Percentiles rank a stretch among this genome's conserved stretches.
Evolutionary conservation across 2,113 vertebrate species (phyloP).

Genomic region (Vombatus ursinus): DNA sequence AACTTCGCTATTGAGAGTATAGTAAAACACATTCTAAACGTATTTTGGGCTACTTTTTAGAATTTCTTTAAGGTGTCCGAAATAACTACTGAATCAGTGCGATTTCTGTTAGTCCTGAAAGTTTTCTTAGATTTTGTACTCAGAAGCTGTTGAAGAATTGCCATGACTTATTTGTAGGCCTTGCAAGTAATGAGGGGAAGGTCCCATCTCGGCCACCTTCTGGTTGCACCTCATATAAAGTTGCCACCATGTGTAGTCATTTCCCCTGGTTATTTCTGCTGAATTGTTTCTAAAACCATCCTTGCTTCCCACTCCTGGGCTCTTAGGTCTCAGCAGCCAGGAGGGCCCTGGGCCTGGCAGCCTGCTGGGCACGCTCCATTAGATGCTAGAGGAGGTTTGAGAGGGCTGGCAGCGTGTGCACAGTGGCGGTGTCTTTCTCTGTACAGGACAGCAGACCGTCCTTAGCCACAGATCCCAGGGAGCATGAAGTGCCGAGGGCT

Average conservation of each 20-base stretch:
- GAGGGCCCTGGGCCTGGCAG: too few species aligned
- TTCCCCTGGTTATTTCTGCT: neutral
- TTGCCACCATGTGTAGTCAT: too few species aligned
- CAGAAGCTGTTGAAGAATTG: neutral
- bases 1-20: too few species aligned
- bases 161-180: neutral
- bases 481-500: conserved; percentile 49
- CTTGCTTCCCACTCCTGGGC: neutral
- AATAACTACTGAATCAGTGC: too few species aligned
- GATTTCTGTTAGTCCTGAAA: too few species aligned
- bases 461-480: conserved; percentile 26
- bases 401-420: neutral
- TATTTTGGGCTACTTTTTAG: too few species aligned
- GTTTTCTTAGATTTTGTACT: neutral
- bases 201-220: neutral
- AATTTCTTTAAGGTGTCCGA: too few species aligned
- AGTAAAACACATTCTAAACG: too few species aligned
- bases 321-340: neutral
- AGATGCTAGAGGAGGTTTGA: neutral
- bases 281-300: neutral
- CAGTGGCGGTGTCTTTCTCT: conserved; percentile 1
- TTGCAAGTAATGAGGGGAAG: neutral
- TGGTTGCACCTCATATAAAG: too few species aligned
- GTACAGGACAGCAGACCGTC: conserved; percentile 13
- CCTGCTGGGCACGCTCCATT: too few species aligned